A percentile compares a stretch with the other conserved stretches of the same genome.
phyloP scores from a whole-genome alignment of 2,888 invertebrate genomes.

The Stegana nigrithorax region DNA sequence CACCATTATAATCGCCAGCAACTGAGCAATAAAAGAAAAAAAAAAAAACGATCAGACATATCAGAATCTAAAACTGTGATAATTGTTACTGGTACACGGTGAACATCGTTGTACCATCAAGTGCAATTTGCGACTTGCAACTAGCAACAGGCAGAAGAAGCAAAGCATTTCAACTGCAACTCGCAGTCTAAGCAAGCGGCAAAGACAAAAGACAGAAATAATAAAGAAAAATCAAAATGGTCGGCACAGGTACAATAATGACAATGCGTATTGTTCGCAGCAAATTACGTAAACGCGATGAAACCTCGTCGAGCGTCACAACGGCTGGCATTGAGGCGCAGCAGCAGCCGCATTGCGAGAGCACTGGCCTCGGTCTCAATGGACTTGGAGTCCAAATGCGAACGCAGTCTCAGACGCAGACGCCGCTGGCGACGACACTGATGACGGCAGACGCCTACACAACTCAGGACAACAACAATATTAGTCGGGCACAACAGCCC shows the following conservation, averaged over 20 bases:
- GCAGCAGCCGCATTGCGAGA: constrained; percentile 66
- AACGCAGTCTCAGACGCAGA: too few species aligned
- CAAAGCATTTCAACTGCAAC: too few species aligned
- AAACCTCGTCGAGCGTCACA: constrained; percentile 73
- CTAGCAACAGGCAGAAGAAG: too few species aligned
- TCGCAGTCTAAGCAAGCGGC: too few species aligned
- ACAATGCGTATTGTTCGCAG: constrained; percentile 92
- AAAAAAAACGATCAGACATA: neutral
- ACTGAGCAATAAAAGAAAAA: neutral
- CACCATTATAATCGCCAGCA: neutral
- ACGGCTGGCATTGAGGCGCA: constrained; percentile 74
- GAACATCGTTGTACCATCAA: too few species aligned
- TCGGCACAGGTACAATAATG: constrained; percentile 85
- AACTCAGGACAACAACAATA: constrained; percentile 26
- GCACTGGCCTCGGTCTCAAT: neutral
- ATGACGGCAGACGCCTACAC: too few species aligned
- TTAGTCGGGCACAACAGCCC: neutral
- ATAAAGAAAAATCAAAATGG: constrained; percentile 71
- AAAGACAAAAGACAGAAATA: too few species aligned
- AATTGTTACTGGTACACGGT: constrained; percentile 28
- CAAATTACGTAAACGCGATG: constrained; percentile 88
- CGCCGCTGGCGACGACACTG: too few species aligned
- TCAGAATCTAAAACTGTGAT: constrained; percentile 26
- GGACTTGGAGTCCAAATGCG: constrained; percentile 7
- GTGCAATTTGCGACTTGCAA: too few species aligned